phyloP scores from a whole-genome alignment of 92 coral and sea anemone species.

The Umimayanthus kanabou region DNA sequence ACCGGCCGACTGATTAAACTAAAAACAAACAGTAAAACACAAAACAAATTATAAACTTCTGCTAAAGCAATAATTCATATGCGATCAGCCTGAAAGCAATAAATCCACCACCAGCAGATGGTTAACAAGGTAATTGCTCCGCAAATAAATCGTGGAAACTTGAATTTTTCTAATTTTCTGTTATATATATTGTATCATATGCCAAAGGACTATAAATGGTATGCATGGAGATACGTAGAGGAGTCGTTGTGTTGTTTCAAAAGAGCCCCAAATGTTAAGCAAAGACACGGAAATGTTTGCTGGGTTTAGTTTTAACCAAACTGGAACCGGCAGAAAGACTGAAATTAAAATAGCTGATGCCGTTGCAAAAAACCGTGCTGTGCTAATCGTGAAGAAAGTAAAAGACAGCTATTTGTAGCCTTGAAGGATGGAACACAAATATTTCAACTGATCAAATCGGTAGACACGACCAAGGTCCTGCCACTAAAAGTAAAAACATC shows the following conservation, averaged over 20 bases:
- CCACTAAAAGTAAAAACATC: too few species aligned
- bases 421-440: too few species aligned
- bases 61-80: constrained; percentile 1
- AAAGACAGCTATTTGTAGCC: too few species aligned
- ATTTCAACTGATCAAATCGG: too few species aligned
- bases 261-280: background rate
- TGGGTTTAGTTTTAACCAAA: too few species aligned
- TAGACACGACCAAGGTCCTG: too few species aligned
- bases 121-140: constrained; percentile 16
- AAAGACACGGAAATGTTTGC: too few species aligned
- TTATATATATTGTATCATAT: too few species aligned
- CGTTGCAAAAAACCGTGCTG: too few species aligned
- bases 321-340: background rate
- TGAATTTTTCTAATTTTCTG: background rate
- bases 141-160: constrained; percentile 5
- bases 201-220: background rate
- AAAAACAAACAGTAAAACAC: background rate
- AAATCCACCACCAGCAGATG: constrained; percentile 11
- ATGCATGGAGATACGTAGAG: background rate
- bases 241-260: background rate
- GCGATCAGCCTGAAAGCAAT: constrained; percentile 19
- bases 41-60: constrained; percentile 9
- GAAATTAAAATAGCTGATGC: too few species aligned
- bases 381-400: too few species aligned
- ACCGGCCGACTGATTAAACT: background rate